A percentile compares a stretch with the other conserved stretches of the same genome.
Evolutionary conservation across 2,888 invertebrate genomes (phyloP).

Genomic region (Pyrochroa serraticornis): DNA sequence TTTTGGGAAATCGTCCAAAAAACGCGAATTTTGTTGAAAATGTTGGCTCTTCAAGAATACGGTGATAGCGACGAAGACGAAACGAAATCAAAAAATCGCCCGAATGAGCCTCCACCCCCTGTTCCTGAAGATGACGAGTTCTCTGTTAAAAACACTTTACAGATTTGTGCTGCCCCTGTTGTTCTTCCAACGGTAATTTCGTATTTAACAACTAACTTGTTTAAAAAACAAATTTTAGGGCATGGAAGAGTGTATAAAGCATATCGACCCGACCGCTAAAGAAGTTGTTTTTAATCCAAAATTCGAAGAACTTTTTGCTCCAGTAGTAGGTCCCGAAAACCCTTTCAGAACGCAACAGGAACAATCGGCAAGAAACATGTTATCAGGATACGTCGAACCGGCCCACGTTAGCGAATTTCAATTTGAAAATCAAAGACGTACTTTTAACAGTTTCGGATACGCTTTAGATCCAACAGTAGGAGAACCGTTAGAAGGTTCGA

Average conservation of each 20-base stretch:
- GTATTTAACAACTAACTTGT: not conserved
- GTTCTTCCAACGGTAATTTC: constrained; percentile 77
- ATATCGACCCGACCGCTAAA: constrained; percentile 79
- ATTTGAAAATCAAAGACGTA: constrained; percentile 94
- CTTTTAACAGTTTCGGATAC: constrained; percentile 93
- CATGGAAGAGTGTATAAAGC: constrained; percentile 70
- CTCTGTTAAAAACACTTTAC: constrained; percentile 68
- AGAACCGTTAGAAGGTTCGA: constrained; percentile 50
- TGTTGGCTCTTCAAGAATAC: constrained; percentile 78
- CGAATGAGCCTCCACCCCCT: constrained; percentile 59
- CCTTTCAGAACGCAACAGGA: constrained; percentile 92
- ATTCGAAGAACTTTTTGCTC: constrained; percentile 93
- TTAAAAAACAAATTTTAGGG: constrained; percentile 69
- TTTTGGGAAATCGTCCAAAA: too few relatives aligned
- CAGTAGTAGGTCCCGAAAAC: constrained; percentile 89
- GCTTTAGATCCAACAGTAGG: constrained; percentile 93
- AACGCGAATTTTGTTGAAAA: constrained; percentile 49
- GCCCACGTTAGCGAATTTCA: constrained; percentile 96
- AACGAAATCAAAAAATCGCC: constrained; percentile 39
- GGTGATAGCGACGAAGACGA: constrained; percentile 71
- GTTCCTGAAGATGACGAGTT: constrained; percentile 63
- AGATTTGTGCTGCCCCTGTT: constrained; percentile 81
- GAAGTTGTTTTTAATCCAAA: constrained; percentile 91
- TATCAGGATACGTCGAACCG: constrained; percentile 93
- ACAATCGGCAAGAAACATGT: constrained; percentile 84